These are phyloP conservation scores for Actinernus sp. DNA, from an alignment of 92 coral and sea anemone genomes.

Conservation along the genomic window DNA sequence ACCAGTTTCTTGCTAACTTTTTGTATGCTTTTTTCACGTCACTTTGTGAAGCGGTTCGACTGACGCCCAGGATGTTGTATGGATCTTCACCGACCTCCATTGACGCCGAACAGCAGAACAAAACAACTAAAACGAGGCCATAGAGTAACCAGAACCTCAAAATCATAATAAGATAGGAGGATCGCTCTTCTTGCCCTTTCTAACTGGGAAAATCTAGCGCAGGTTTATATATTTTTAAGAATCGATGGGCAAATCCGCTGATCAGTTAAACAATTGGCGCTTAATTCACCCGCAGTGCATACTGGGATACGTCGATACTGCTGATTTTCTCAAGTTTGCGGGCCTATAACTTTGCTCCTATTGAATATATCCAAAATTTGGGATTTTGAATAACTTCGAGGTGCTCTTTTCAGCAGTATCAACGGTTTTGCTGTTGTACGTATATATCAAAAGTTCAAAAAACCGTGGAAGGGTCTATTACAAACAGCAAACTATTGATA, in stretches of 20 bases:
- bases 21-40: constrained; percentile 92
- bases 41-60: constrained; percentile 78
- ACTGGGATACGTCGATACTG: constrained; percentile 4
- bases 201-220: too few species aligned
- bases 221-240: too few species aligned
- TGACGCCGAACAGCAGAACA: constrained; percentile 7
- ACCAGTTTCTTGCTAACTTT: constrained; percentile 96
- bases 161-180: too few species aligned
- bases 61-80: constrained; percentile 81
- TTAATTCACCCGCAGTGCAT: not conserved
- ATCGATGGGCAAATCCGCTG: constrained; percentile 57
- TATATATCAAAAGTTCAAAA: not conserved
- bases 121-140: constrained; percentile 7
- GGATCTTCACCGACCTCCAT: constrained; percentile 77
- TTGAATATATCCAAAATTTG: too few species aligned
- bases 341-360: too few species aligned
- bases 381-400: too few species aligned
- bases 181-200: too few species aligned
- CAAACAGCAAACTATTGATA: too few species aligned
- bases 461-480: too few species aligned
- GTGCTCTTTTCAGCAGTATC: too few species aligned
- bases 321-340: too few species aligned
- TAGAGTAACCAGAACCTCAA: not conserved
- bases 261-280: constrained; percentile 15
- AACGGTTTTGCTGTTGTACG: too few species aligned